These are phyloP conservation scores for Parochlus steinenii DNA, from an alignment of 2,888 invertebrate species.

Conservation along the genomic window DNA sequence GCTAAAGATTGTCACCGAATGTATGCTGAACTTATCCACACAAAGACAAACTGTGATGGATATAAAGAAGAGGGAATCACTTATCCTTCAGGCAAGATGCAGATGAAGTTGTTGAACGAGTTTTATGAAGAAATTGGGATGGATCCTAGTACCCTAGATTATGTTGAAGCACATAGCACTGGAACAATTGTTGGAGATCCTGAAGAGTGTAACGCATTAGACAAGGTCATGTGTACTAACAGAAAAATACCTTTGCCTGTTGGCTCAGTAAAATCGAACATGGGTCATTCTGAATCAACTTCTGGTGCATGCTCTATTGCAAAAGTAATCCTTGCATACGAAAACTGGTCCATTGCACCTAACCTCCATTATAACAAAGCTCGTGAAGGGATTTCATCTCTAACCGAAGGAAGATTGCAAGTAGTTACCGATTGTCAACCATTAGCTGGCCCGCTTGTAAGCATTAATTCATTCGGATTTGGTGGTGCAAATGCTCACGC, in stretches of 20 bases:
- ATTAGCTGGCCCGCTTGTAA: conserved; percentile 33
- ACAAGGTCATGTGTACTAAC: conserved; percentile 36
- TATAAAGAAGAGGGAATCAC: conserved; percentile 22
- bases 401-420: conserved; percentile 35
- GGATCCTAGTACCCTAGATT: conserved; percentile 34
- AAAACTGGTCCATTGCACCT: conserved; percentile 46
- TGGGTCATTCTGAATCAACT: conserved; percentile 32
- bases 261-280: conserved; percentile 34
- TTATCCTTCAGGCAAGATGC: conserved; percentile 19
- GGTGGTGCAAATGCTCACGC: conserved; percentile 67
- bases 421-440: conserved; percentile 39
- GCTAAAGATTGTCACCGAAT: conserved; percentile 31
- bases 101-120: conserved; percentile 28
- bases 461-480: conserved; percentile 46
- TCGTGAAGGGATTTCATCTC: conserved; percentile 32
- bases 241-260: conserved; percentile 40
- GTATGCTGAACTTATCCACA: conserved; percentile 35
- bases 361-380: conserved; percentile 52
- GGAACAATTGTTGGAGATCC: conserved; percentile 45
- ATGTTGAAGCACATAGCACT: conserved; percentile 43
- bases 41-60: conserved; percentile 39
- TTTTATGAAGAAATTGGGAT: conserved; percentile 34
- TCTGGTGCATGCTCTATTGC: conserved; percentile 38
- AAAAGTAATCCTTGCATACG: conserved; percentile 47
- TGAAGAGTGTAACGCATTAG: conserved; percentile 44